phyloP scores from a whole-genome alignment of 2,888 invertebrate genomes.

The Nymphalis polychloros region DNA sequence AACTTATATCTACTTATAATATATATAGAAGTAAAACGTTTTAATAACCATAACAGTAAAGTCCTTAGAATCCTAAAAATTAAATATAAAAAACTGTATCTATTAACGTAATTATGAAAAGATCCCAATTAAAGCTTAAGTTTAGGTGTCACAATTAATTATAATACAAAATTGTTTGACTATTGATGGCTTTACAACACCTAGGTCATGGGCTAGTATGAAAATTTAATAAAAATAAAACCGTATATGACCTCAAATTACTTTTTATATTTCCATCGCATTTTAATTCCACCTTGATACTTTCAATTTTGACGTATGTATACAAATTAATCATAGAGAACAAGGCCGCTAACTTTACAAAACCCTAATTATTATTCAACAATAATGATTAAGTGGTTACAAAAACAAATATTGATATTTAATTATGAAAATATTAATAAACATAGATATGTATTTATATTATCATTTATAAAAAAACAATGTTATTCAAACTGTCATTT shows the following conservation, averaged over 20 bases:
- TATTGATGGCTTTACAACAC: too few relatives aligned
- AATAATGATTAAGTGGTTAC: constrained; percentile 33
- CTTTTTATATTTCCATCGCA: background rate
- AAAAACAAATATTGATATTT: constrained; percentile 40
- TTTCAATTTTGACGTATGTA: constrained; percentile 23
- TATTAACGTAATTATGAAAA: too few relatives aligned
- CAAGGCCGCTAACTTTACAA: constrained; percentile 25
- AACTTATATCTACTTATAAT: background rate
- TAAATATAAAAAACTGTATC: too few relatives aligned
- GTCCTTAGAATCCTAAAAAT: too few relatives aligned
- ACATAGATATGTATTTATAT: too few relatives aligned
- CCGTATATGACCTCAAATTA: background rate
- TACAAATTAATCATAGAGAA: constrained; percentile 29
- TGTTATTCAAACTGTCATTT: constrained; percentile 42
- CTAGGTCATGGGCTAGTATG: too few relatives aligned
- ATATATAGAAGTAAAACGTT: too few relatives aligned
- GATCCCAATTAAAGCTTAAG: too few relatives aligned
- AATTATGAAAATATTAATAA: constrained; percentile 18
- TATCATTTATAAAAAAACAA: constrained; percentile 34
- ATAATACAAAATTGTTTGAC: too few relatives aligned
- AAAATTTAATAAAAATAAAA: too few relatives aligned
- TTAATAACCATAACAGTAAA: too few relatives aligned
- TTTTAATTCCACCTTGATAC: background rate
- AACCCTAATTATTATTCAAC: constrained; percentile 22
- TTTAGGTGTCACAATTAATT: too few relatives aligned